Evolutionary conservation across 2,888 invertebrate species (phyloP), one percentile per base, ranked within the genome.

Genomic region (Amphipyra berbera): DNA sequence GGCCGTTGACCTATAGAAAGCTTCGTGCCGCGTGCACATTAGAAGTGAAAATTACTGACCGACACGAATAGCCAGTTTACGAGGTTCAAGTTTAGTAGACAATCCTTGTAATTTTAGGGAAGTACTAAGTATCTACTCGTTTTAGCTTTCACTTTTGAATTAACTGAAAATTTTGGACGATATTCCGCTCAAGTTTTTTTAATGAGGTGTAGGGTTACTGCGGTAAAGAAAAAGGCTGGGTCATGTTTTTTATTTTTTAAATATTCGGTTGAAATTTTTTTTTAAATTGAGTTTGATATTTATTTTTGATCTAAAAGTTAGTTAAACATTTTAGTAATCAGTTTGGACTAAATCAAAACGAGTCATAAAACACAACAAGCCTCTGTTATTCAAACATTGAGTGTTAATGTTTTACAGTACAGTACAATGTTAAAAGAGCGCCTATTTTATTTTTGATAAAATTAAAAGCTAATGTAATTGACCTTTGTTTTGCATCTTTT

Each of bases 161-260:
- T 63, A 63, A 68, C 53, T 45, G 35, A 41, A 58, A 64, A 64
- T 48, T 63, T 68, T 53, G 6, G n/a, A 40, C 7, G 9, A 41
- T 68, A 62, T 56, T 48, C 15, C 30, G 50, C 12, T 49, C 15
- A 68, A 68, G 49, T 58, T 53, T 53, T 15, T 65, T 69, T 68
- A 68, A 61, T 61, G 50, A 67, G 27, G 68, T 61, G 13, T 67
- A 37, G n/a, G 12, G 12, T 65, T 66, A 44, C 52, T 12, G 6
- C 2, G 41, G 10, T n/a, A 27, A 56, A 44, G 13, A 30, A 8
- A 13, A 46, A 3, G 33, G 21, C 21, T 21, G 21, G n/a, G n/a
- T n/a, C n/a, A n/a, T n/a, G n/a, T n/a, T n/a, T n/a, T n/a, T n/a
- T n/a, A n/a, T n/a, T n/a, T n/a, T n/a, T n/a, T n/a, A n/a, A n/a